Base-by-base conservation (phyloP, 2,888 invertebrate genomes). In the Octonoba sinensis region DNA sequence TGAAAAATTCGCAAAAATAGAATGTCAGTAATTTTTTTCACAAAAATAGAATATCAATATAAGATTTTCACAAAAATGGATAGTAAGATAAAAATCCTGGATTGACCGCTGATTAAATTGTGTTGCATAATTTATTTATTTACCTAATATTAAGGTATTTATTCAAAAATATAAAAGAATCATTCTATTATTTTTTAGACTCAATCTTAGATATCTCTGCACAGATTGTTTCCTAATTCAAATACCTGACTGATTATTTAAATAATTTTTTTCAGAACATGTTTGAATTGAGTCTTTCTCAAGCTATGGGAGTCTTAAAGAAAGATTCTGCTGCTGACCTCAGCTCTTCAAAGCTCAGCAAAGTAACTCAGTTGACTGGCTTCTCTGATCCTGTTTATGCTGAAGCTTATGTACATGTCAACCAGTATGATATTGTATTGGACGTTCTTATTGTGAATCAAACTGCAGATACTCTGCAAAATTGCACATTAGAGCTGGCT, bases 341-440 rank as follows among this genome's bases (percentile, higher is more conserved):
- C 3, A 89, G 90, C 27, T 88, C 90, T 13, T 90, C 91, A 36
- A 91, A 91, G 86, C 88, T 92, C 15, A 91, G 90, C 87, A 92
- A 92, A 88, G 90, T 97, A 84, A 96, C 97, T 51, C 99, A 99
- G 89, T 91, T 99, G 87, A 99, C 99, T 3, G 99, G 99, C 16
- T 99, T 99, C 90, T 97, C 97, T 0, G 99, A 99, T 91, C 99
- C 99, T 0, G 98, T 99, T 83, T 99, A 99, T 89, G 96, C 99
- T 0, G 99, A 99, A 90, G 99, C 99, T n/a, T 96, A 99, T 87
- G 99, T 99, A 1, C 94, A 99, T 89, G 99, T 99, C 86, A 97
- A 97, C 90, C 97, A 97, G 88, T 98, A 97, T 90, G 99, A 99
- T 89, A 98, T 99, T 86, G 98, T 99, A 60, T 91, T 99, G 59